Base-by-base conservation (phyloP, 2,113 vertebrate genomes). In the Lepisosteus oculatus region DNA sequence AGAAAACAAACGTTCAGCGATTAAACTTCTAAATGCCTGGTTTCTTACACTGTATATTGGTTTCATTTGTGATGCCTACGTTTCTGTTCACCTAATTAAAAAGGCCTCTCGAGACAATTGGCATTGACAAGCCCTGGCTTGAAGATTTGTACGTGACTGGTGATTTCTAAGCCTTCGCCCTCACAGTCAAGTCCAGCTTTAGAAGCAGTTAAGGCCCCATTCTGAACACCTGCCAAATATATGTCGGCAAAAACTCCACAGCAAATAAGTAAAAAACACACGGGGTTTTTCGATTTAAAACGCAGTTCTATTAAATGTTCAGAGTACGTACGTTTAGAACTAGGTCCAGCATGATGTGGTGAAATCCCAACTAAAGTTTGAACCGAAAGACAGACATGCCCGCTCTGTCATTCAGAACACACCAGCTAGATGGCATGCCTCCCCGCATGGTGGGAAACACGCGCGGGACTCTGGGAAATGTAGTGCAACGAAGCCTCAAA, bases 381-480 rank as follows among this genome's bases (percentile, higher is more conserved):
- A 29, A 55, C 14, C 57, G 72, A 80, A 81, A 84, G 77, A 56
- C 54, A 71, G 6, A 51, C 13, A 43, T 66, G 45, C 42, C 69
- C 43, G 71, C 9, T 29, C 54, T 67, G 72, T 76, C 71, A 70
- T 56, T 75, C 72, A 79, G 71, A 69, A 77, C 79, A 83, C 64
- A 13, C 57, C 56, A 66, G 77, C 47, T 74, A 75, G 66, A 73
- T 68, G 83, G 56, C 70, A 29, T 45, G 70, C 47, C 65, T 55
- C n/a, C 29, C 75, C 70, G 78, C 78, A 56, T 85, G 84, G 73
- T 56, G 68, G 1, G 61, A 0, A 4, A 29, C 0, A 61, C 45
- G 73, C 74, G 56, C 2, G 8, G 80, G 6, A 9, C 1, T n/a
- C 55, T 2, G 88, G 88, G 85, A 85, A 81, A 78, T 79, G 73